Evolutionary conservation across 2,888 invertebrate species (phyloP).

Genomic region (Acrocera orbiculus): DNA sequence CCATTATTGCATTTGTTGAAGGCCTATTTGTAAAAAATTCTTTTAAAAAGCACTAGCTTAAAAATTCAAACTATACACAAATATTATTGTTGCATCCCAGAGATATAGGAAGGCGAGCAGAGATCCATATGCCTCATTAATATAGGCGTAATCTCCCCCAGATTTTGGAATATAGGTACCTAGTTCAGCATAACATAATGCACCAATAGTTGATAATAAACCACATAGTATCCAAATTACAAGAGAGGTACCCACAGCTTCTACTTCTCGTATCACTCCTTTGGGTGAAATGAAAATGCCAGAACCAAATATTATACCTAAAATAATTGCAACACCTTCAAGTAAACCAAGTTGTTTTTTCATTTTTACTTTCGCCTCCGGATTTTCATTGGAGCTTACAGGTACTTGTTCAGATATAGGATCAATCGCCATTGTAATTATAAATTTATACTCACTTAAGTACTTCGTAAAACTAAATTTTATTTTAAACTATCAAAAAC

Average conservation of each 20-base stretch:
- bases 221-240: slow-evolving; percentile 81
- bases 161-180: slow-evolving; percentile 69
- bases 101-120: slow-evolving; percentile 86
- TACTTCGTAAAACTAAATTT: too few relatives aligned
- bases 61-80: slow-evolving; percentile 52
- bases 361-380: slow-evolving; percentile 62
- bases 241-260: slow-evolving; percentile 75
- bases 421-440: too few relatives aligned
- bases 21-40: too few relatives aligned
- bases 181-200: slow-evolving; percentile 91
- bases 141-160: slow-evolving; percentile 95
- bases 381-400: too few relatives aligned
- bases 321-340: slow-evolving; percentile 84
- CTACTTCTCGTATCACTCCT: slow-evolving; percentile 79
- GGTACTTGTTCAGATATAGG: too few relatives aligned
- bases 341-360: slow-evolving; percentile 77
- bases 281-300: slow-evolving; percentile 93
- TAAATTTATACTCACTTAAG: too few relatives aligned
- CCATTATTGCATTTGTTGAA: slow-evolving; percentile 92
- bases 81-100: slow-evolving; percentile 94
- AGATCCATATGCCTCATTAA: slow-evolving; percentile 78
- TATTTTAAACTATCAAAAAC: too few relatives aligned
- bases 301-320: slow-evolving; percentile 89
- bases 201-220: slow-evolving; percentile 77
- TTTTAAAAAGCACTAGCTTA: too few relatives aligned